Evolutionary conservation across 2,888 invertebrate species (phyloP).

Genomic region (Leptinotarsa haldemani): DNA sequence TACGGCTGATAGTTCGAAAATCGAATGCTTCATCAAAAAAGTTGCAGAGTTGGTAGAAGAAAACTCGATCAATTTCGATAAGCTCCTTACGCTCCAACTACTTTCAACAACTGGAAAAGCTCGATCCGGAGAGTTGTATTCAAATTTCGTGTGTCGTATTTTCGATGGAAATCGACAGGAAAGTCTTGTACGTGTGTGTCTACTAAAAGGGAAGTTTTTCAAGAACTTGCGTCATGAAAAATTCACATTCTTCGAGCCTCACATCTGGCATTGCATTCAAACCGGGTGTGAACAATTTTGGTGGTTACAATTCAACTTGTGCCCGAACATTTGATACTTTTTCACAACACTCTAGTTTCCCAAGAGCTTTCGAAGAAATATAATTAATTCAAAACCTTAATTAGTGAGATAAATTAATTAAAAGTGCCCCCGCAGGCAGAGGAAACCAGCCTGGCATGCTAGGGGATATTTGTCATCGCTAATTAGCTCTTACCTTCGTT

Average conservation of each 20-base stretch:
- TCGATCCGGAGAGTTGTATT: slow-evolving; percentile 40
- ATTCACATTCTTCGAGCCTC: not conserved
- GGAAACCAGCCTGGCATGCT: slow-evolving; percentile 40
- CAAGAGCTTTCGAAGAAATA: slow-evolving; percentile 29
- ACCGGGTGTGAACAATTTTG: not conserved
- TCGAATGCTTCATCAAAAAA: too few species aligned
- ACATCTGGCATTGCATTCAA: not conserved
- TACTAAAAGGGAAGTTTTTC: not conserved
- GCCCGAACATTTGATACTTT: not conserved
- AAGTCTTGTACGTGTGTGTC: slow-evolving; percentile 16
- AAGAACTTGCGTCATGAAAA: not conserved
- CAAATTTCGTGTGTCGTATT: slow-evolving; percentile 36
- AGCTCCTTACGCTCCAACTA: slow-evolving; percentile 2
- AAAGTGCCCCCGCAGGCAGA: slow-evolving; percentile 39
- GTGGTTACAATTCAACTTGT: too few species aligned
- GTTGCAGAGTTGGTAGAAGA: too few species aligned
- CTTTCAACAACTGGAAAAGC: slow-evolving; percentile 22
- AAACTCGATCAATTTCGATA: not conserved
- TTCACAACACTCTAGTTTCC: too few species aligned
- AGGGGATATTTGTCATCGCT: slow-evolving; percentile 44
- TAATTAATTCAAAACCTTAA: slow-evolving; percentile 43
- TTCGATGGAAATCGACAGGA: slow-evolving; percentile 28
- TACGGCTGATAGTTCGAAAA: too few species aligned
- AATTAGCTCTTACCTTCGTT: slow-evolving; percentile 47
- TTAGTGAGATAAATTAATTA: slow-evolving; percentile 44